Evolutionary conservation across 2,797 vertebrate genomes (phyloP), one percentile per base, ranked within the genome.

Genomic region (Simalia tracyae): DNA sequence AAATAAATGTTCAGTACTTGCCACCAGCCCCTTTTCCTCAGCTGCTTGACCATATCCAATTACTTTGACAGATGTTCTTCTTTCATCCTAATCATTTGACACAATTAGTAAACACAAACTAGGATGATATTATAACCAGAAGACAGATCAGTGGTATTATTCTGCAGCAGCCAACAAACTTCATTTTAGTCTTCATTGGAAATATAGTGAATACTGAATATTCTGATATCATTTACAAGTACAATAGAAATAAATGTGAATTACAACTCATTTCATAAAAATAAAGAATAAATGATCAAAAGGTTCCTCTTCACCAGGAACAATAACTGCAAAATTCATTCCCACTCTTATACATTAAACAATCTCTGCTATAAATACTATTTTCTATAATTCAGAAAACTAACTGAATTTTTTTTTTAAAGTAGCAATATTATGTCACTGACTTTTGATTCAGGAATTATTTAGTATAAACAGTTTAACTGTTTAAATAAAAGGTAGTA

Each of bases 41-140:
- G 11, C 92, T 92, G 86, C 91, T 93, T 95, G 91, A 95, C 88
- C 92, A 92, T 63, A 68, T 84, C 5, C 88, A 2, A 54, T 92
- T 94, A 86, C 87, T 92, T 89, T 95, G 91, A 94, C 93, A 96
- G 89, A 93, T 92, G 91, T 31, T 4, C 93, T 95, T 95, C 91
- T 93, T 22, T 92, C 0, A 28, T 90, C 76, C 56, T 94, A 94
- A 94, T 94, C 24, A 1, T 95, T 94, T 89, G 90, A 93, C 86
- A 63, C 90, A 91, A 94, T 95, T 19, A 0, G 94, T 96, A 95
- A 91, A 93, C 85, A 93, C 89, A 90, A 93, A 96, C 95, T 95
- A 96, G 92, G 93, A 90, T 93, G 68, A 87, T 88, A 85, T 96
- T 96, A 95, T 96, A 95, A 94, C 86, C 0, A 0, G 64, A 92